Evolutionary conservation across 1,140 invertebrate species (phyloP).

Genomic region (Periplaneta americana): DNA sequence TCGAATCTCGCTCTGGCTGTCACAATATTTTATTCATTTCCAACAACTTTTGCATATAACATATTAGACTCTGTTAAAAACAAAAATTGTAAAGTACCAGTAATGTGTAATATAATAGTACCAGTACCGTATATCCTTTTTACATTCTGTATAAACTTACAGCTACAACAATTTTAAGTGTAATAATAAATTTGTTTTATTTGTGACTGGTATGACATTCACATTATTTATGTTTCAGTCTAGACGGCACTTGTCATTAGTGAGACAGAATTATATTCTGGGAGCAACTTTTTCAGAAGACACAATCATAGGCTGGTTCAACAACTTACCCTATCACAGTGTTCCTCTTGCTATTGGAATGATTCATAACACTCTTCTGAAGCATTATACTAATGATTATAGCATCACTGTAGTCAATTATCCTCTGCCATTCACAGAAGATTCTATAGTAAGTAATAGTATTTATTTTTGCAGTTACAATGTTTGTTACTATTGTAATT

Average conservation of each 20-base stretch:
- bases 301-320: constrained; percentile 8
- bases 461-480: no score
- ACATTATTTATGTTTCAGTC: no score
- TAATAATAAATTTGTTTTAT: no score
- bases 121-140: no score
- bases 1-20: no score
- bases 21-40: no score
- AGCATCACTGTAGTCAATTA: constrained; percentile 49
- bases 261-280: constrained; percentile 9
- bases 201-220: no score
- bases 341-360: constrained; percentile 38
- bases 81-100: no score
- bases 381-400: neutral
- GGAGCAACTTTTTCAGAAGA: constrained; percentile 3
- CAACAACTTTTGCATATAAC: no score
- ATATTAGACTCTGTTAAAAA: no score
- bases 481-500: no score
- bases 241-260: neutral
- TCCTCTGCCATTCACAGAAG: constrained; percentile 42
- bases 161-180: neutral
- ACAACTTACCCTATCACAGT: constrained; percentile 35
- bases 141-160: neutral
- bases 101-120: no score
- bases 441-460: neutral
- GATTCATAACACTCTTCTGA: constrained; percentile 38